Percentiles rank a stretch among this genome's conserved stretches.
phyloP scores from a whole-genome alignment of 92 coral and sea anemone species.

The Chrysogorgia sp. region DNA sequence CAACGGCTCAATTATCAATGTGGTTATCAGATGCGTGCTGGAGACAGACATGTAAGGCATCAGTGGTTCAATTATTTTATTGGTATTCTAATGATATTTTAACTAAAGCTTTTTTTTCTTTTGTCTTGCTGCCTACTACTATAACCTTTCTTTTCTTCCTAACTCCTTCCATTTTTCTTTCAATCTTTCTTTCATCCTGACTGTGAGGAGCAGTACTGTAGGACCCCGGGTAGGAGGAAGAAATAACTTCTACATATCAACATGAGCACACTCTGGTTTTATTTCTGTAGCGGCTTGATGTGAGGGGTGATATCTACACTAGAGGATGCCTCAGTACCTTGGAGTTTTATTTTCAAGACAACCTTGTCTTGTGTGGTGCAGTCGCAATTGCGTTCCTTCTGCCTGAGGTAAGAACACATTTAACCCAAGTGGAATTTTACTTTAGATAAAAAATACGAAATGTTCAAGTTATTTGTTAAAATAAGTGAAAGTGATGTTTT shows the following conservation, averaged over 20 bases:
- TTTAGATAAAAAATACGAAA: no score
- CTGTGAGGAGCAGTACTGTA: no score
- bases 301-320: slow-evolving; percentile 70
- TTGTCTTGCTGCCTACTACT: not conserved
- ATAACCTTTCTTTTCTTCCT: not conserved
- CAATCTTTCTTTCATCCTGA: no score
- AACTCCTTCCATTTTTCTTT: not conserved
- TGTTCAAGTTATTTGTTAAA: no score
- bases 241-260: no score
- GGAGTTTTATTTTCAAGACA: slow-evolving; percentile 79
- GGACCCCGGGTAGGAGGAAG: no score
- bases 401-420: slow-evolving; percentile 75
- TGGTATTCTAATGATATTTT: no score
- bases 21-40: slow-evolving; percentile 24
- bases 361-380: slow-evolving; percentile 81
- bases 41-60: slow-evolving; percentile 8
- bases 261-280: not conserved
- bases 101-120: not conserved
- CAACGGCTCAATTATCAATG: slow-evolving; percentile 7
- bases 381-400: slow-evolving; percentile 92
- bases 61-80: not conserved
- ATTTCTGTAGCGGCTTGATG: slow-evolving; percentile 47
- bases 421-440: no score
- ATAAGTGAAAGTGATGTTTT: no score
- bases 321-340: slow-evolving; percentile 85